A percentile compares a stretch with the other conserved stretches of the same genome.
Evolutionary conservation across 1,140 invertebrate species (phyloP).

Genomic region (Aphelinus certus): DNA sequence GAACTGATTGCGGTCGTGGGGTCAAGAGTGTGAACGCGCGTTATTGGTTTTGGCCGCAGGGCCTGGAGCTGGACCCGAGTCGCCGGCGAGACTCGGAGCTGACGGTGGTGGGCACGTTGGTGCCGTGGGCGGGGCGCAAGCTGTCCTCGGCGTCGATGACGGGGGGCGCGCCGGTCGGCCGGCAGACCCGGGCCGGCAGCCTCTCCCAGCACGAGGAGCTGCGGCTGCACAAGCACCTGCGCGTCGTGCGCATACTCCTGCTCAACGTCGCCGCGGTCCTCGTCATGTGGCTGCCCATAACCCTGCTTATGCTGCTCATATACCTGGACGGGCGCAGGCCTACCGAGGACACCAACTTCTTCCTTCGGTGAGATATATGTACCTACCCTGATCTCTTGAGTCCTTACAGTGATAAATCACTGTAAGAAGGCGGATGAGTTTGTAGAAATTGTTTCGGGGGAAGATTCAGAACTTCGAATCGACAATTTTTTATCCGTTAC

Average conservation of each 20-base stretch:
- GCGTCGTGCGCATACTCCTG: conserved; percentile 68
- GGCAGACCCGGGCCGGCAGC: conserved; percentile 60
- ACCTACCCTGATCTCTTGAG: no score
- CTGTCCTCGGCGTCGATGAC: conserved; percentile 56
- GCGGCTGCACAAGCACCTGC: conserved; percentile 68
- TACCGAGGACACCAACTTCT: conserved; percentile 65
- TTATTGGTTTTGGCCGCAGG: conserved; percentile 23
- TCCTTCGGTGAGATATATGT: conserved; percentile 50
- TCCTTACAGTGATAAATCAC: no score
- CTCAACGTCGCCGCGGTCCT: conserved; percentile 69
- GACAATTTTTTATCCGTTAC: no score
- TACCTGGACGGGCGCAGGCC: conserved; percentile 68
- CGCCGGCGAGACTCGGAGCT: conserved; percentile 64
- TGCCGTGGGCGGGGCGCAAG: conserved; percentile 64
- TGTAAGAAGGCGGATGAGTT: no score
- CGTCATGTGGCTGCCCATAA: conserved; percentile 72
- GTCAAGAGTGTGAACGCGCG: not conserved
- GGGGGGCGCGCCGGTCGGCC: conserved; percentile 40
- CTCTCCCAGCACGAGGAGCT: conserved; percentile 67
- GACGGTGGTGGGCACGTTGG: conserved; percentile 63
- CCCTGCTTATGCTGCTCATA: conserved; percentile 68
- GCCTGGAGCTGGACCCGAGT: conserved; percentile 36
- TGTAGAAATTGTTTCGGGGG: no score
- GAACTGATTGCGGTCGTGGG: not conserved
- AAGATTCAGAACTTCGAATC: no score